A percentile compares a stretch with the other conserved stretches of the same genome.
These are phyloP conservation scores for Meloidogyne chitwoodi DNA, from an alignment of 1,140 invertebrate species.

Conservation along the genomic window DNA sequence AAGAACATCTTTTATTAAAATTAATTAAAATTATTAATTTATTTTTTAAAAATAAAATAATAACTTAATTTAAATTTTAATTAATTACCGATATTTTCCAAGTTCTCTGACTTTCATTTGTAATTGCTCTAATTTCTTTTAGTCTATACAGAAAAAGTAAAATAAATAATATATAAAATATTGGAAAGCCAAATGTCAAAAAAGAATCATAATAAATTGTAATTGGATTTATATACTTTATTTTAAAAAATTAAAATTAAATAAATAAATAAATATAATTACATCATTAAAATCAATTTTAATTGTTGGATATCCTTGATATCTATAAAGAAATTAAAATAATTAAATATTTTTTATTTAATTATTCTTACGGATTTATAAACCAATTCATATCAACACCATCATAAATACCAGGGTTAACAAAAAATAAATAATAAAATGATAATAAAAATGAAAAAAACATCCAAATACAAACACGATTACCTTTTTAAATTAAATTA, in stretches of 20 bases:
- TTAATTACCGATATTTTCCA: not conserved
- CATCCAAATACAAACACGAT: not conserved
- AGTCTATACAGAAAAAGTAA: not conserved
- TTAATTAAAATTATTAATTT: too few relatives aligned
- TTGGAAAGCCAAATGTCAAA: not conserved
- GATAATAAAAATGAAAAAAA: not conserved
- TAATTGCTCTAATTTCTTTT: not conserved
- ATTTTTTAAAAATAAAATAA: too few relatives aligned
- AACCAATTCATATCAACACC: slow-evolving; percentile 4
- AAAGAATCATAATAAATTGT: not conserved
- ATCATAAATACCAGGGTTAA: not conserved
- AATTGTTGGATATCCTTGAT: not conserved
- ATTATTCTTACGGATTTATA: not conserved
- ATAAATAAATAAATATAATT: not conserved
- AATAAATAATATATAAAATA: slow-evolving; percentile 13
- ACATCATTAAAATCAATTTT: not conserved
- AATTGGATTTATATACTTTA: not conserved
- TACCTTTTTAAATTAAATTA: not conserved
- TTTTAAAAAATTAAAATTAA: not conserved
- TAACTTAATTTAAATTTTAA: too few relatives aligned
- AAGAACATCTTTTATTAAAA: slow-evolving; percentile 1
- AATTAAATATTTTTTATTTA: not conserved
- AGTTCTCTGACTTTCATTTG: not conserved
- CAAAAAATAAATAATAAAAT: slow-evolving; percentile 3
- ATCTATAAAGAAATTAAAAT: not conserved